A percentile compares a stretch with the other conserved stretches of the same genome.
Evolutionary conservation across 2,113 vertebrate genomes (phyloP).

Genomic region (Corydoras maculifer): DNA sequence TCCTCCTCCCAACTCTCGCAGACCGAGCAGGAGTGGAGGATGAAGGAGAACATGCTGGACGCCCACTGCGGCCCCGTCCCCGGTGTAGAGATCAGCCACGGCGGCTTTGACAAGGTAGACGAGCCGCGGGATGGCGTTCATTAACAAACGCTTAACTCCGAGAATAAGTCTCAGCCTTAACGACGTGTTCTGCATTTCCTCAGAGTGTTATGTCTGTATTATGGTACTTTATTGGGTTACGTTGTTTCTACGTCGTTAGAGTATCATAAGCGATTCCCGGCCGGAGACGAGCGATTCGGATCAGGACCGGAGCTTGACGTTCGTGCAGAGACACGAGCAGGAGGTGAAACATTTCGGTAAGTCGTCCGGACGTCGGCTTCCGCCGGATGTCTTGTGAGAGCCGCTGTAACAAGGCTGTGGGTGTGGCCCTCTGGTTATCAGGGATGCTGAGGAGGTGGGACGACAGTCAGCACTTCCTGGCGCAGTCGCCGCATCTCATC

Average conservation of each 20-base stretch:
- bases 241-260: slow-evolving; percentile 60
- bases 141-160: too few relatives aligned
- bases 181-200: too few relatives aligned
- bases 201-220: neutral
- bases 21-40: slow-evolving; percentile 88
- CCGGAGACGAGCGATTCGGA: slow-evolving; percentile 71
- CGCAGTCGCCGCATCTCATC: slow-evolving; percentile 85
- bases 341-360: slow-evolving; percentile 93
- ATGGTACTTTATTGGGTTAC: neutral
- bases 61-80: slow-evolving; percentile 71
- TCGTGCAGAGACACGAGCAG: slow-evolving; percentile 84
- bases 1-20: slow-evolving; percentile 76
- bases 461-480: slow-evolving; percentile 92
- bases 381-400: neutral
- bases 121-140: neutral
- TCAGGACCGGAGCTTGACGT: slow-evolving; percentile 74
- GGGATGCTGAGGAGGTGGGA: slow-evolving; percentile 96
- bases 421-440: slow-evolving; percentile 42
- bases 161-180: too few relatives aligned
- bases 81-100: slow-evolving; percentile 71
- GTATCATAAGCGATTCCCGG: slow-evolving; percentile 83
- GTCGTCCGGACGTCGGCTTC: slow-evolving; percentile 35
- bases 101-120: slow-evolving; percentile 91
- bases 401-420: neutral
- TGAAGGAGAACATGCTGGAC: slow-evolving; percentile 85